These are phyloP conservation scores for Phlogophora meticulosa DNA, from an alignment of 2,888 invertebrate genomes.

Conservation along the genomic window DNA sequence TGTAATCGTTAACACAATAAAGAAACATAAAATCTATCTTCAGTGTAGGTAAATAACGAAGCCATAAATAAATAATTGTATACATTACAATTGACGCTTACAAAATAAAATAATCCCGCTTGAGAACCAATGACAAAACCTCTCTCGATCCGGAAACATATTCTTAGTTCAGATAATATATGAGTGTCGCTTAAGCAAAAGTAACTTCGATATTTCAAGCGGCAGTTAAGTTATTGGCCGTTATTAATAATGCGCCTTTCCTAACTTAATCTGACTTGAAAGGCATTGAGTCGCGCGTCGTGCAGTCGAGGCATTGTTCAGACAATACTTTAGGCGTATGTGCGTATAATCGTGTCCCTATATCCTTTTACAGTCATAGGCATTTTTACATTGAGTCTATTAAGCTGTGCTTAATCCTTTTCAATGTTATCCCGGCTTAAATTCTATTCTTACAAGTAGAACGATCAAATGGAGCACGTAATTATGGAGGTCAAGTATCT, in stretches of 20 bases:
- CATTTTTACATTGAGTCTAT: constrained; percentile 62
- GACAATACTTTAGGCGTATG: constrained; percentile 77
- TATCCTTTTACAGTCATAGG: constrained; percentile 48
- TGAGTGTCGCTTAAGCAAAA: constrained; percentile 89
- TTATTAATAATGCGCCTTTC: constrained; percentile 90
- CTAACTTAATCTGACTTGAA: constrained; percentile 90
- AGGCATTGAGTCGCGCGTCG: constrained; percentile 87
- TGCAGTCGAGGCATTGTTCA: constrained; percentile 85
- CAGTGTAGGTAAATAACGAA: constrained; percentile 62
- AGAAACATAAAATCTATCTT: constrained; percentile 48
- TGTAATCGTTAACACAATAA: constrained; percentile 45
- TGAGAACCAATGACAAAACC: constrained; percentile 81
- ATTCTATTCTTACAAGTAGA: constrained; percentile 35
- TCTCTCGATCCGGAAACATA: constrained; percentile 87
- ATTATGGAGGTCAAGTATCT: constrained; percentile 18
- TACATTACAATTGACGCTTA: constrained; percentile 68
- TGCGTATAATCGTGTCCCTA: constrained; percentile 56
- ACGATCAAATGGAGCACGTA: constrained; percentile 34
- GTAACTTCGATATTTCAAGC: constrained; percentile 89
- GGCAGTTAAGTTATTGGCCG: constrained; percentile 88
- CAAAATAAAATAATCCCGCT: constrained; percentile 77
- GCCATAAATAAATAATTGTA: constrained; percentile 65
- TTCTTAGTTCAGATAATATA: constrained; percentile 88
- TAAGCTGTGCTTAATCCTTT: constrained; percentile 61
- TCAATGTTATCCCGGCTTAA: constrained; percentile 47